Evolutionary conservation across 2,888 invertebrate genomes (phyloP).

Genomic region (Adineta ricciae): DNA sequence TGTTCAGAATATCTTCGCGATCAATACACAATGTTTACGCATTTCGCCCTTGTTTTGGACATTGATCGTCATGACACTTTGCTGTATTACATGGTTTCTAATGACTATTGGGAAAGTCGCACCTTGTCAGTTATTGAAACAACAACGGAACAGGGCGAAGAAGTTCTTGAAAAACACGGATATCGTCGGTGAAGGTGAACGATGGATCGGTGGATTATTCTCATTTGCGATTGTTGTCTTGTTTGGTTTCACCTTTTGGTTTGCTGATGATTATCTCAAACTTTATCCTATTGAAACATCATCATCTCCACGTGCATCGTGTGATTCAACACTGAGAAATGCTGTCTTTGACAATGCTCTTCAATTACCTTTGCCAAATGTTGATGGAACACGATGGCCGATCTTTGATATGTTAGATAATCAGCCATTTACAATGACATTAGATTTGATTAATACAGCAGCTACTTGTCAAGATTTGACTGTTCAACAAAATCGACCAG

Average conservation of each 20-base stretch:
- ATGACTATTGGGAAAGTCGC: neutral
- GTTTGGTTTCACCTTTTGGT: neutral
- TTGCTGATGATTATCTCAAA: neutral
- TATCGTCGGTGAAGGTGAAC: neutral
- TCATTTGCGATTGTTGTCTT: neutral
- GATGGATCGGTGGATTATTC: neutral
- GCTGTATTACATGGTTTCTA: neutral
- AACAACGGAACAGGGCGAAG: neutral
- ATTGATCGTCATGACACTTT: neutral
- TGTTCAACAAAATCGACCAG: neutral
- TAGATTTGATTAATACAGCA: neutral
- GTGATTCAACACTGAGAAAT: neutral
- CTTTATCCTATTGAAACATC: neutral
- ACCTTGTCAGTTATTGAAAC: no score
- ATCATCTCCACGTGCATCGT: neutral
- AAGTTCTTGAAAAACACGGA: neutral
- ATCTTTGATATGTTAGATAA: neutral
- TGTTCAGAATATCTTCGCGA: neutral
- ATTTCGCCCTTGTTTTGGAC: neutral
- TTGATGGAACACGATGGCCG: neutral
- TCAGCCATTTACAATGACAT: neutral
- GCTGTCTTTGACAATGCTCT: neutral
- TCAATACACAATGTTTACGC: neutral
- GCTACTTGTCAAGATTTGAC: neutral
- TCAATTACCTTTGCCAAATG: neutral